Evolutionary conservation across 2,888 invertebrate species (phyloP), one percentile per base, ranked within the genome.

Genomic region (Cheilosia urbana): DNA sequence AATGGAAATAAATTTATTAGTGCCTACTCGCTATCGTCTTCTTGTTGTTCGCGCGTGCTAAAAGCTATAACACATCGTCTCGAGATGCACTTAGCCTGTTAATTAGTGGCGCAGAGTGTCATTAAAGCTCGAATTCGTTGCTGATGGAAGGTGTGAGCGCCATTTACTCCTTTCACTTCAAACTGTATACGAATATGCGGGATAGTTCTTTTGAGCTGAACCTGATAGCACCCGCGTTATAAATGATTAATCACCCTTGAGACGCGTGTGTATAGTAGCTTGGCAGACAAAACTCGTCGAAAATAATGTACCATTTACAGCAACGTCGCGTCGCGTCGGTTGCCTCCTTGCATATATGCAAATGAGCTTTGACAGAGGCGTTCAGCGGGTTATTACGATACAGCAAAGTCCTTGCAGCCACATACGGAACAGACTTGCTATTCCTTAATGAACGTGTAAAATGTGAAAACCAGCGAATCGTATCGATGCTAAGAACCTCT

Each of bases 71-170:
- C 27, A 72, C 27, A 66, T 40, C 73, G 84, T 84, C 84, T 84
- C 80, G 76, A 80, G 84, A 80, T 84, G 84, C 84, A 84, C 84
- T 84, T 71, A 76, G 80, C 40, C 19, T 76, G 69, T 78, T 82
- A 82, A 75, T 80, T 84, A 84, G 80, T 76, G 60, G 60, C 47
- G 15, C 15, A 2, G 21, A 11, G 58, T 62, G 47, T 65, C 40
- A 62, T 75, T 73, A 66, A 66, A 66, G 68, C 62, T 40, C 17
- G 11, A 51, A 34, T 53, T 24, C 30, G 58, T 49, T n/a, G 58
- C 71, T 69, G 37, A 4, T 5, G 24, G 21, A 30, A 49, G 62
- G 62, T 62, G 55, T n/a, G 63, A 21, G 72, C 49, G 37, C 66
- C 68, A 76, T 76, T 76, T 71, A 66, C 71, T 63, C 72, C 27